Conservation (phyloP, 1,140 invertebrate genomes). For the Dryas iulia region DNA sequence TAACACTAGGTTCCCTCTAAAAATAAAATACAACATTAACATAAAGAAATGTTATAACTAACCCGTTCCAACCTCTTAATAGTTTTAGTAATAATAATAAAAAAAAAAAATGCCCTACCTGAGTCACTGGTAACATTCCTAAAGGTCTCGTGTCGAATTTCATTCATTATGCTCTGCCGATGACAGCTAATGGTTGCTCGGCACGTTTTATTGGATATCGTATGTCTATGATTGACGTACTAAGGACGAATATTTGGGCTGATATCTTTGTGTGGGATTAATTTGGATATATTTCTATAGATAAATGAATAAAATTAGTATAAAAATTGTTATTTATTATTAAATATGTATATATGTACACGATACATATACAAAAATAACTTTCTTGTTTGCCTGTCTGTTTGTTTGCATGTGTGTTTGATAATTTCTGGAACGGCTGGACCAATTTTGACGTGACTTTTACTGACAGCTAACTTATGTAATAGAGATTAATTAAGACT, state of each 20-base stretch:
- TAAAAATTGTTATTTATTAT: too few relatives aligned
- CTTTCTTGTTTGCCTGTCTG: too few relatives aligned
- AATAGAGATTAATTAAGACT: too few relatives aligned
- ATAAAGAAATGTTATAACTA: neutral
- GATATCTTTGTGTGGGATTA: neutral
- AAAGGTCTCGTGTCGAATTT: conserved; percentile 3
- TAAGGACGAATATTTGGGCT: neutral
- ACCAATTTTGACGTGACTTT: too few relatives aligned
- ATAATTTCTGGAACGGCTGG: too few relatives aligned
- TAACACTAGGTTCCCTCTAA: too few relatives aligned
- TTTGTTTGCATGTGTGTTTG: too few relatives aligned
- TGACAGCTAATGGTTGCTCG: neutral
- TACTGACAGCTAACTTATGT: too few relatives aligned
- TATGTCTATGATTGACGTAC: neutral
- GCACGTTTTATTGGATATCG: neutral
- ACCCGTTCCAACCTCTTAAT: neutral
- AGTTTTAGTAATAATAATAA: neutral
- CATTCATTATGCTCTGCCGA: neutral
- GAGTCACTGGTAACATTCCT: neutral
- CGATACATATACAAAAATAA: too few relatives aligned
- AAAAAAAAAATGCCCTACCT: conserved; percentile 1
- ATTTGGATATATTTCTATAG: too few relatives aligned
- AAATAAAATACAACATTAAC: neutral
- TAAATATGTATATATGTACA: too few relatives aligned
- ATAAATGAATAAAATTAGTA: too few relatives aligned